phyloP scores from a whole-genome alignment of 2,797 vertebrate species.

The Danio aesculapii region DNA sequence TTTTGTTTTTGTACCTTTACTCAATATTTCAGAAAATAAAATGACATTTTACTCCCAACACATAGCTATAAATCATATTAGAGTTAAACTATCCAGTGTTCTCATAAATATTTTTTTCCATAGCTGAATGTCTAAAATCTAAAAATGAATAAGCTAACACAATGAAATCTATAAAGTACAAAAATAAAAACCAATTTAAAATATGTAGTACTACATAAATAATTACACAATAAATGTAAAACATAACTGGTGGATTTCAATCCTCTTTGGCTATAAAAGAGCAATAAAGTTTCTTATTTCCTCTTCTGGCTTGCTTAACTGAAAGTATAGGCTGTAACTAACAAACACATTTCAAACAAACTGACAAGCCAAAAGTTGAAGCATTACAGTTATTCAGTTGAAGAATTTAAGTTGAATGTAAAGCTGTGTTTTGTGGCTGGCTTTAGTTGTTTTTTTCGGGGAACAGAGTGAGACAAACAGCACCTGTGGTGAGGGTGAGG shows the following conservation, averaged over 20 bases:
- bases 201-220: background rate
- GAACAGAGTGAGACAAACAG: conserved; percentile 37
- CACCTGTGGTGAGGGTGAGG: conserved; percentile 58
- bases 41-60: too few species aligned
- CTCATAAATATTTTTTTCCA: too few species aligned
- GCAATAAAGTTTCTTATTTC: background rate
- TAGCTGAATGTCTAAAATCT: too few species aligned
- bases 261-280: background rate
- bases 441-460: conserved; percentile 36
- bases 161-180: too few species aligned
- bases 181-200: too few species aligned
- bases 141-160: too few species aligned
- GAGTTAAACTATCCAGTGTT: too few species aligned
- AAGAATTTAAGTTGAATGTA: background rate
- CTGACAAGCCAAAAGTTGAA: background rate
- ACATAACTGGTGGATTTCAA: background rate
- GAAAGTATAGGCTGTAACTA: background rate
- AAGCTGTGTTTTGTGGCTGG: conserved; percentile 33
- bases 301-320: background rate
- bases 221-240: background rate
- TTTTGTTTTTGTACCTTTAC: too few species aligned
- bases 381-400: background rate
- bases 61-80: too few species aligned
- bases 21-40: too few species aligned
- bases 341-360: background rate